Base-by-base conservation (phyloP, 2,888 invertebrate genomes). In the Parnassius glacialis region DNA sequence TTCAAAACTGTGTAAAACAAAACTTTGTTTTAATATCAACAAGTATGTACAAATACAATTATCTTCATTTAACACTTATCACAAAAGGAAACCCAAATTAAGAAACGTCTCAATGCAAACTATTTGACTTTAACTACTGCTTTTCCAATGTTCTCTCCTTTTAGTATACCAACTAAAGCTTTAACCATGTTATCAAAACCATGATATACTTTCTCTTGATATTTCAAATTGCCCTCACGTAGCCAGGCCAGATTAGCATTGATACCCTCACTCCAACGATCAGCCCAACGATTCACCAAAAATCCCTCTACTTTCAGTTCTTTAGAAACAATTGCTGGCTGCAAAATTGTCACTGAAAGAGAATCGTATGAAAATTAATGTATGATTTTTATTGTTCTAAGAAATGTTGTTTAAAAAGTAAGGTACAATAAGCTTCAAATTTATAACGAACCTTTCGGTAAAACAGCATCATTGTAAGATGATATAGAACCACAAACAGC, bases 101-200 rank as follows among this genome's bases (percentile, higher is more conserved):
- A 10, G 10, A 43, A 43, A 43, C 3, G 0, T 43, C 10, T 11
- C 11, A 10, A 11, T 43, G 10, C 43, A 43, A 43, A 34, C 48
- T 41, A 10, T 42, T 53, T 57, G 2, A 90, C 93, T 87, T 94
- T 93, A 11, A 96, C 93, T 64, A 95, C 80, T 44, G 94, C 94
- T 89, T 96, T 96, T 57, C 96, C 96, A 34, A 90, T 90, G 80
- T 95, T 95, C 72, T 93, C 93, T 45, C 96, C 95, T 60, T 85
- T 79, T 9, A 92, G 81, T 77, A 96, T 91, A 12, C 93, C 94
- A 59, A 93, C 87, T 65, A 96, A 93, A 45, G 95, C 95, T 55
- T 94, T 90, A 2, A 94, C 94, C 93, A 94, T 94, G 70, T 95
- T 95, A 67, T 95, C 94, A 80, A 96, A 95, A 2, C 95, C 96